Percentiles rank a stretch among this genome's conserved stretches.
phyloP scores from a whole-genome alignment of 2,888 invertebrate genomes.

The Drosophila paranaensis region DNA sequence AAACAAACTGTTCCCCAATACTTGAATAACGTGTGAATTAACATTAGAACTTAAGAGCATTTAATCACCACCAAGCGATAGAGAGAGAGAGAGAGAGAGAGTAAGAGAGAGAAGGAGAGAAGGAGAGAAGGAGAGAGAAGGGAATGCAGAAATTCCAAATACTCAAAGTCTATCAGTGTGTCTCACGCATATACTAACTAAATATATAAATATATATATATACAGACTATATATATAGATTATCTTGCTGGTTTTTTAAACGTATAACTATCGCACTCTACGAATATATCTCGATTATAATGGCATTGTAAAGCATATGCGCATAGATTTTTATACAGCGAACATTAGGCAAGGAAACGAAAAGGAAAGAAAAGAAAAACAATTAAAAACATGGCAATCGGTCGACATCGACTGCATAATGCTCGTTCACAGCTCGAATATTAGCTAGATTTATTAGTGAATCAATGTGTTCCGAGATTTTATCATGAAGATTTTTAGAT shows the following conservation, averaged over 20 bases:
- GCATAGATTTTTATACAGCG: slow-evolving; percentile 51
- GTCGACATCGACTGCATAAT: background rate
- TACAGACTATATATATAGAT: slow-evolving; percentile 16
- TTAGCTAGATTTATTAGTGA: background rate
- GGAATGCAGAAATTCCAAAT: background rate
- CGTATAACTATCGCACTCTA: slow-evolving; percentile 30
- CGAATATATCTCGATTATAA: slow-evolving; percentile 28
- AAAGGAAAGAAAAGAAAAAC: slow-evolving; percentile 25
- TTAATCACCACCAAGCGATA: slow-evolving; percentile 15
- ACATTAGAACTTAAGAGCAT: slow-evolving; percentile 7
- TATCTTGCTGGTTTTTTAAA: slow-evolving; percentile 49
- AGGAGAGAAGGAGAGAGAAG: background rate
- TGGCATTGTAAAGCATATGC: slow-evolving; percentile 12
- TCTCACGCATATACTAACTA: slow-evolving; percentile 18
- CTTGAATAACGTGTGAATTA: slow-evolving; percentile 28
- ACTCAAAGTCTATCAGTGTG: slow-evolving; percentile 21
- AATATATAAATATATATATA: background rate
- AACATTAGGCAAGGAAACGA: slow-evolving; percentile 32
- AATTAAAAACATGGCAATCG: background rate
- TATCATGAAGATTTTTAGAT: too few relatives aligned
- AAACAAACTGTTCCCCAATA: slow-evolving; percentile 7
- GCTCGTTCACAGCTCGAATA: background rate
- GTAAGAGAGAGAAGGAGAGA: background rate
- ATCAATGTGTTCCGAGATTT: background rate
- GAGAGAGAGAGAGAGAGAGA: background rate